These are phyloP conservation scores for Styela plicata DNA, from an alignment of 23 tunicate genomes.

Conservation along the genomic window DNA sequence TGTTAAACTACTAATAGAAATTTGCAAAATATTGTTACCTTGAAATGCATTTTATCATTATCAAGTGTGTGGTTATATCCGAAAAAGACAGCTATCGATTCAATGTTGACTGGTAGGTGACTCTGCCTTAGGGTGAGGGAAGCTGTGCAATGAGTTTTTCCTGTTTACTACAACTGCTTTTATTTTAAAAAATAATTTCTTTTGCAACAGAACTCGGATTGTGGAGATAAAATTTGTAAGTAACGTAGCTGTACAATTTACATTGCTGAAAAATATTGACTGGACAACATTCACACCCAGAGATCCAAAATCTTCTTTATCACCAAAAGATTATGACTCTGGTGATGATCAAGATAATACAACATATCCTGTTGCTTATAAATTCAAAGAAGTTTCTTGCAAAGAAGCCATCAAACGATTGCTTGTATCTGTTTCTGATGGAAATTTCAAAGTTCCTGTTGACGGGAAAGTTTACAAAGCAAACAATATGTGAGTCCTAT, in stretches of 20 bases:
- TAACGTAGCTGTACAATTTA: neutral
- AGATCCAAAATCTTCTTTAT: neutral
- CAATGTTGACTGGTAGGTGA: too few relatives aligned
- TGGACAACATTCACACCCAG: neutral
- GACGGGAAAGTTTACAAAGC: constrained; percentile 27
- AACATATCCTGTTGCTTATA: neutral
- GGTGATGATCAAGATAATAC: neutral
- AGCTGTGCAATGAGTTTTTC: too few relatives aligned
- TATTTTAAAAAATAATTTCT: too few relatives aligned
- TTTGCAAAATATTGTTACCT: too few relatives aligned
- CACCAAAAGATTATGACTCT: neutral
- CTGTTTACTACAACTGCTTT: neutral
- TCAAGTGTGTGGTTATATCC: too few relatives aligned
- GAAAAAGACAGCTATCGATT: too few relatives aligned
- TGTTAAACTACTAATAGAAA: too few relatives aligned
- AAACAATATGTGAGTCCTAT: constrained; percentile 31
- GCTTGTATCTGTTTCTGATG: constrained; percentile 5
- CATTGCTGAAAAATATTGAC: neutral
- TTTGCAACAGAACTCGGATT: constrained; percentile 9
- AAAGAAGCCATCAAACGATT: constrained; percentile 34
- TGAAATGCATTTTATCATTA: too few relatives aligned
- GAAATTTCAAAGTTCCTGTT: constrained; percentile 16
- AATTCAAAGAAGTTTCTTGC: constrained; percentile 6
- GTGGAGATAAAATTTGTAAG: neutral
- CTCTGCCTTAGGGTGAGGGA: too few relatives aligned